Conservation (phyloP, 2,797 vertebrate genomes). For the Scarus forsteni region DNA sequence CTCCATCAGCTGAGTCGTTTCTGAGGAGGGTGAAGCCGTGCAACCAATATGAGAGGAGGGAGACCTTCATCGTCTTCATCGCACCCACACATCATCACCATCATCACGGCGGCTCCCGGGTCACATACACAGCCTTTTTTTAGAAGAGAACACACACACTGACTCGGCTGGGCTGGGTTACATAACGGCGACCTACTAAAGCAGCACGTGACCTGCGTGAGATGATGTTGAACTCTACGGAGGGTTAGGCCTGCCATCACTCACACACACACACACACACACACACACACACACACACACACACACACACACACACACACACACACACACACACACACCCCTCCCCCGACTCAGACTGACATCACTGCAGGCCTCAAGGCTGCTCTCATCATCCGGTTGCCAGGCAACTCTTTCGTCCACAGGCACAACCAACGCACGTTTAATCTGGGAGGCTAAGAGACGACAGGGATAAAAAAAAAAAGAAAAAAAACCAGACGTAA, state of each 20-base stretch:
- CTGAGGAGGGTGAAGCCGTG: conserved; percentile 30
- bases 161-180: conserved; percentile 62
- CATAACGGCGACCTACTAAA: conserved; percentile 76
- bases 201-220: conserved; percentile 77
- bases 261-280: conserved; percentile 17
- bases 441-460: conserved; percentile 75
- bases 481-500: conserved; percentile 7
- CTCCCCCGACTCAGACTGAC: conserved; percentile 60
- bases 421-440: conserved; percentile 75
- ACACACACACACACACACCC: conserved; percentile 25
- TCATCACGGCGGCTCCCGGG: conserved; percentile 44
- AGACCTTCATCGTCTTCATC: conserved; percentile 50
- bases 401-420: conserved; percentile 81
- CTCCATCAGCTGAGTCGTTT: conserved; percentile 33
- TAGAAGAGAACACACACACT: conserved; percentile 48
- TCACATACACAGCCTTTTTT: conserved; percentile 49
- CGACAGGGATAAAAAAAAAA: conserved; percentile 21
- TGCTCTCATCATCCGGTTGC: conserved; percentile 81
- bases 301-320: conserved; percentile 15
- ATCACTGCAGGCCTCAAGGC: conserved; percentile 74
- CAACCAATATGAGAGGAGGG: conserved; percentile 47
- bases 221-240: conserved; percentile 76
- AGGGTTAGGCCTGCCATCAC: conserved; percentile 54
- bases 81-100: conserved; percentile 49
- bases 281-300: conserved; percentile 16